Evolutionary conservation across 2,888 invertebrate genomes (phyloP), one percentile per base, ranked within the genome.

Genomic region (Cerastis leucographa): DNA sequence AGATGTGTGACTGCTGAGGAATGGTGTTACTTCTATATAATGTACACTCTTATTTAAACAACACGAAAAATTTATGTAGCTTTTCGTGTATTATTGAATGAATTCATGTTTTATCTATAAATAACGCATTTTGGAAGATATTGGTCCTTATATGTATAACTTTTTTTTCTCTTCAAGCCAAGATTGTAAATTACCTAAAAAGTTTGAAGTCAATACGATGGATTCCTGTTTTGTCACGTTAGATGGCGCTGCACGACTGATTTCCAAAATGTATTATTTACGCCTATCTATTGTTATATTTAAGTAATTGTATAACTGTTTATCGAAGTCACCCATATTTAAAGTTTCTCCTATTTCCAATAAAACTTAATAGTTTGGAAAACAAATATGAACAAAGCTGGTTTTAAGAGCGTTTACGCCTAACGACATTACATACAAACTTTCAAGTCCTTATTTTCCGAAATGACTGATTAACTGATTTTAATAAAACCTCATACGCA

Each of bases 191-290:
- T 59, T 19, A 54, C 40, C 11, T 56, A 19, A 56, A 54, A 62
- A n/a, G 66, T 29, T 56, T 40, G 25, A 22, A 77, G 17, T 46
- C 19, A 54, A 70, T 59, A 44, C n/a, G n/a, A 40, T 56, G 29
- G 14, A 42, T 67, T 11, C 22, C n/a, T 1, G 19, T 75, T 64
- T 54, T 35, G n/a, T 70, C 11, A 6, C 40, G 7, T 17, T n/a
- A n/a, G 42, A 51, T 61, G 42, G 51, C 56, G 62, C 61, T 66
- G 64, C 35, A 49, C 22, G 71, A 69, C 59, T 65, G 61, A 79
- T 19, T 46, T 79, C 72, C 80, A 71, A 56, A 68, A 59, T 71
- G 46, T 71, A 64, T 75, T 74, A 81, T 71, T 68, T 82, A 76
- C 65, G 8, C 40, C 29, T 46, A 61, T 80, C 49, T 71, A 75